Evolutionary conservation across 1,140 invertebrate species (phyloP).

Genomic region (Saxidomus purpurata): DNA sequence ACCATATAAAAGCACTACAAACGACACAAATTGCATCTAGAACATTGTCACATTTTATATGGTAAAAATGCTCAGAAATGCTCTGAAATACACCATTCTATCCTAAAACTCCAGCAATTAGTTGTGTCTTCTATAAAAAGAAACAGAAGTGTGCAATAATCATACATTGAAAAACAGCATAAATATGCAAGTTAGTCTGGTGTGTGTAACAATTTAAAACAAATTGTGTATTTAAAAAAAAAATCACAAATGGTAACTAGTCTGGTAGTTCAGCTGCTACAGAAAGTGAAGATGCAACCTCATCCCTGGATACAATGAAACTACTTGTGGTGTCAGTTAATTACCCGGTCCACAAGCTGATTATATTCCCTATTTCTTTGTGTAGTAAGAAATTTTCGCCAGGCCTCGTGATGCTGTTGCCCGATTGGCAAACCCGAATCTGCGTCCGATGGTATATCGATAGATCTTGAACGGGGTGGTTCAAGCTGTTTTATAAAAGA

Average conservation of each 20-base stretch:
- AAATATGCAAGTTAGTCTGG: too few relatives aligned
- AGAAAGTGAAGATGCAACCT: background rate
- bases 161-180: too few relatives aligned
- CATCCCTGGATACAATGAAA: background rate
- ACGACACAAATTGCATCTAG: too few relatives aligned
- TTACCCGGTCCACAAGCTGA: conserved; percentile 59
- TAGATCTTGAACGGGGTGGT: conserved; percentile 31
- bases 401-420: conserved; percentile 61
- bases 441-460: conserved; percentile 32
- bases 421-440: conserved; percentile 62
- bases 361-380: conserved; percentile 66
- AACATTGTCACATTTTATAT: too few relatives aligned
- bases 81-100: too few relatives aligned
- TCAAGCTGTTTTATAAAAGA: conserved; percentile 35
- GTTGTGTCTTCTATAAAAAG: too few relatives aligned
- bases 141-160: too few relatives aligned
- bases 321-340: background rate
- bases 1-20: too few relatives aligned
- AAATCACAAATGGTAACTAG: background rate
- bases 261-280: background rate
- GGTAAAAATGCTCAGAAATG: too few relatives aligned
- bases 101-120: too few relatives aligned
- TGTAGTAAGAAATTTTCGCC: conserved; percentile 51
- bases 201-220: too few relatives aligned
- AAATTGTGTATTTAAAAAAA: too few relatives aligned